Conservation (phyloP, 2,888 invertebrate genomes). For the Dynastes hyllus region DNA sequence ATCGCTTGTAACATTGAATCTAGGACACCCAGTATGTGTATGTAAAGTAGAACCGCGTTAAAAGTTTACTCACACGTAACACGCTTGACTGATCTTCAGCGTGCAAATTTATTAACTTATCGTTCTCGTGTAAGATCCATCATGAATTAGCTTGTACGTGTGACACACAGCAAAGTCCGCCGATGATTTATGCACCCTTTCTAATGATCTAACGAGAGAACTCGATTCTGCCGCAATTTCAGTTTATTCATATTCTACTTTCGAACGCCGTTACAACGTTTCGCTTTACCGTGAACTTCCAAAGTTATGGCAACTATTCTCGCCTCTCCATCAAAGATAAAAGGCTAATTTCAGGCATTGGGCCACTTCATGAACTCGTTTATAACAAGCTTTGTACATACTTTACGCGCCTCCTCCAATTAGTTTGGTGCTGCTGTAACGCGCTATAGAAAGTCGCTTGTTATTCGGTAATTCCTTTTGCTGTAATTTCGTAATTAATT, state of each 20-base stretch:
- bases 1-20: no score
- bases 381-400: not conserved
- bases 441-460: no score
- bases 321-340: not conserved
- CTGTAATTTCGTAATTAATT: no score
- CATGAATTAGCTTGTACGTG: not conserved
- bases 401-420: not conserved
- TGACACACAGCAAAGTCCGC: not conserved
- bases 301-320: not conserved
- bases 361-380: not conserved
- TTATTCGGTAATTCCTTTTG: no score
- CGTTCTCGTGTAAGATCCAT: not conserved
- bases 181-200: slow-evolving; percentile 3
- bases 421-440: not conserved
- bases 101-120: not conserved
- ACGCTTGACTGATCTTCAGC: no score
- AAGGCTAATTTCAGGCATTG: not conserved
- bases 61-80: not conserved
- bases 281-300: not conserved
- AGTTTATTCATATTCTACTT: not conserved
- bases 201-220: not conserved
- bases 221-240: not conserved
- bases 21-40: not conserved
- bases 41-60: not conserved
- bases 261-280: not conserved